Conservation (phyloP, 2,113 vertebrate genomes). For the Tapirus terrestris region DNA sequence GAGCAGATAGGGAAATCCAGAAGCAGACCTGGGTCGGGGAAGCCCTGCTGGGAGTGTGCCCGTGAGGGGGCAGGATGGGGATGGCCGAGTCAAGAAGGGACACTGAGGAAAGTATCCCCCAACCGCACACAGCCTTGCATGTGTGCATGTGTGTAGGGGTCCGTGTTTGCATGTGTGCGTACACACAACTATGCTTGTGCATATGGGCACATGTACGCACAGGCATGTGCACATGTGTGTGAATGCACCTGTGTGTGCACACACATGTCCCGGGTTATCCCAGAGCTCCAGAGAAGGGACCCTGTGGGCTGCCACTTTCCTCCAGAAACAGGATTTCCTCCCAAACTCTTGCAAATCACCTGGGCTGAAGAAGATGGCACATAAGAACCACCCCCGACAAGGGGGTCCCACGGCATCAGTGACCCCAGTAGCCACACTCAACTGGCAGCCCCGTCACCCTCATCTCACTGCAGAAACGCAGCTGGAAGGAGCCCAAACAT, state of each 20-base stretch:
- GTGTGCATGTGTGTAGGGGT: background rate
- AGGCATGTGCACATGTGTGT: background rate
- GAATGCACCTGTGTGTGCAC: too few relatives aligned
- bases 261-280: background rate
- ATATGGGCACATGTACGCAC: fast-evolving
- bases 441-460: too few relatives aligned
- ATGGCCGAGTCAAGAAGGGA: fast-evolving
- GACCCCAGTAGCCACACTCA: background rate
- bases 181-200: background rate
- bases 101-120: fast-evolving
- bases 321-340: background rate
- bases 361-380: background rate
- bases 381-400: too few relatives aligned
- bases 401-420: background rate
- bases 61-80: fast-evolving
- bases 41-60: background rate
- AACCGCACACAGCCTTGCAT: fast-evolving
- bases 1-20: too few relatives aligned
- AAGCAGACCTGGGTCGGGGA: background rate
- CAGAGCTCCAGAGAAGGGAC: background rate
- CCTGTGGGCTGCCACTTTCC: background rate
- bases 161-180: too few relatives aligned
- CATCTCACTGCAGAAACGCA: too few relatives aligned
- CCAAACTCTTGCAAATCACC: background rate
- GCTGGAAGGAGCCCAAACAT: background rate